These are phyloP conservation scores for Amiota communis DNA, from an alignment of 2,888 invertebrate species.

Conservation along the genomic window DNA sequence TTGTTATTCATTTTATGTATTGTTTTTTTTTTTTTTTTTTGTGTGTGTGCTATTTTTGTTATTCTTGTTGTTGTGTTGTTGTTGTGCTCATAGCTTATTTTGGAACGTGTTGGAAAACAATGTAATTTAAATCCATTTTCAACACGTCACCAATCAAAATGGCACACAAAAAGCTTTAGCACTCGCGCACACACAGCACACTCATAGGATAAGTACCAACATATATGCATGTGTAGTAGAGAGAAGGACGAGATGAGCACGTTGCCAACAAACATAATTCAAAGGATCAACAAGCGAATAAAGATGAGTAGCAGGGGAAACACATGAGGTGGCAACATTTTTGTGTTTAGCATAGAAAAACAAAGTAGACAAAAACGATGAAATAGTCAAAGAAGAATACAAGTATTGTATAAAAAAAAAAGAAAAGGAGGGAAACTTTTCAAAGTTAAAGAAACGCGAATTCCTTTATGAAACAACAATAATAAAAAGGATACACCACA, in stretches of 20 bases:
- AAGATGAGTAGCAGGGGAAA: conserved; percentile 8
- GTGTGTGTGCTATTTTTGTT: neutral
- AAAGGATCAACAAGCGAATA: conserved; percentile 61
- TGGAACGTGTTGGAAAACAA: conserved; percentile 48
- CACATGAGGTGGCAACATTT: conserved; percentile 34
- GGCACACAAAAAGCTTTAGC: conserved; percentile 54
- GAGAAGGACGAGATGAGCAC: neutral
- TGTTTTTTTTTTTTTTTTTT: conserved; percentile 18
- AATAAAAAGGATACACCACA: conserved; percentile 48
- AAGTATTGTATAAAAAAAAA: too few relatives aligned
- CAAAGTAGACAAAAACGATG: neutral
- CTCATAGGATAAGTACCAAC: conserved; percentile 20
- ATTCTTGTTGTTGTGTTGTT: conserved; percentile 13
- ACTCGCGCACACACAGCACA: conserved; percentile 42
- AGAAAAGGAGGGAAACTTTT: too few relatives aligned
- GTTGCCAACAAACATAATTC: conserved; percentile 56
- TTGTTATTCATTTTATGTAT: too few relatives aligned
- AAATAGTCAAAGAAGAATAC: neutral
- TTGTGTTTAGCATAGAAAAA: conserved; percentile 17
- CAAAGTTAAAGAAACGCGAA: conserved; percentile 33
- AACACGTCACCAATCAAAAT: conserved; percentile 67
- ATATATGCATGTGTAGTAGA: conserved; percentile 2
- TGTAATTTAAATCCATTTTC: conserved; percentile 71
- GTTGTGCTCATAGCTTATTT: conserved; percentile 17
- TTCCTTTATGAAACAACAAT: neutral